Evolutionary conservation across 2,888 invertebrate species (phyloP), one percentile per base, ranked within the genome.

Genomic region (Alloplasta piceator): DNA sequence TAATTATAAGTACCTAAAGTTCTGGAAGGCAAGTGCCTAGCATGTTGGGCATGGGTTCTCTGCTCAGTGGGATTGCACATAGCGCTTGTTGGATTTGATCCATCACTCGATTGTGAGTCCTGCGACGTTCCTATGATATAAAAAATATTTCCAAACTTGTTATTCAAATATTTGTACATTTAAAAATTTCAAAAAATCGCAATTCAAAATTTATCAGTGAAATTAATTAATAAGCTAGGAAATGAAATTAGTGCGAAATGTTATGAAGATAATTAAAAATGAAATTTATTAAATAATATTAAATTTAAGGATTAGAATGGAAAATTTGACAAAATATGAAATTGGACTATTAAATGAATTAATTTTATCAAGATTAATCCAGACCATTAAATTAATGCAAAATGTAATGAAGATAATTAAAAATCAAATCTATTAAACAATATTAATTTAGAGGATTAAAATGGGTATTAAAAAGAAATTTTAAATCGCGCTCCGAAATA

Each of bases 1-100:
- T n/a, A n/a, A n/a, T n/a, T n/a, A n/a, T n/a, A 10, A 36, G 0
- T 70, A 81, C 81, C 74, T 14, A 78, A 10, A 70, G 80, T 82
- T 67, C 86, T 80, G 5, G 85, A 85, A n/a, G 85, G 85, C 60
- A 86, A 76, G 70, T 85, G 82, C 12, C 82, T 82, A 9, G 85
- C 80, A 56, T 85, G 85, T 73, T 83, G 78, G 0, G 83, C 83
- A 55, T 80, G 78, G 66, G 70, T 68, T 46, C 82, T 75, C 48
- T 85, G 83, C n/a, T 84, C 80, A 4, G 82, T 78, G 10, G 82
- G 64, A 39, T 64, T 71, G 3, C 71, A 41, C 6, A 73, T 16
- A 14, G 67, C 78, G 46, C 39, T 74, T 58, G 60, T 77, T 14
- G 66, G 12, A 3, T 26, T 71, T 10, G 46, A 48, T 73, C 7